Evolutionary conservation across 2,797 vertebrate genomes (phyloP).

Genomic region (Meda fulgida): DNA sequence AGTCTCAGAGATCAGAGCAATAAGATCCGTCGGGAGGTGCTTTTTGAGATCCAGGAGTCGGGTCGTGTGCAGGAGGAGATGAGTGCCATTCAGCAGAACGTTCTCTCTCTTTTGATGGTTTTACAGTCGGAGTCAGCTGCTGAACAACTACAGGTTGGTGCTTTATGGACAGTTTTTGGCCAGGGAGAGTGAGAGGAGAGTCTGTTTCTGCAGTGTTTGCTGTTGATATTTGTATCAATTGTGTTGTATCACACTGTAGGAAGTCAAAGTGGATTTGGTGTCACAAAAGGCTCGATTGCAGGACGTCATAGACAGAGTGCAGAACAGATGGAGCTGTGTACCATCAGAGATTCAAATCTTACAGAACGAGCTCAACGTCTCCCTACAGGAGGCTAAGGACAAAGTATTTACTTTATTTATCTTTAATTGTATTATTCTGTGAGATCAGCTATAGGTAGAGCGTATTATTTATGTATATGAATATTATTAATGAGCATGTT

Average conservation of each 20-base stretch:
- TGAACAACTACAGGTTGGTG: constrained; percentile 76
- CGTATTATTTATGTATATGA: neutral
- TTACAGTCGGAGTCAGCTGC: constrained; percentile 61
- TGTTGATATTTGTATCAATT: neutral
- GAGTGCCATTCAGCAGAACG: constrained; percentile 67
- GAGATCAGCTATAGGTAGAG: neutral
- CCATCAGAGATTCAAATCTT: constrained; percentile 79
- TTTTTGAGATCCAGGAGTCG: constrained; percentile 77
- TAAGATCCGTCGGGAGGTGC: constrained; percentile 69
- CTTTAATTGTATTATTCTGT: neutral
- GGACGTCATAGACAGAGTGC: constrained; percentile 75
- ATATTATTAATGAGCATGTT: neutral
- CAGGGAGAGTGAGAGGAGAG: neutral
- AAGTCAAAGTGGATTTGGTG: constrained; percentile 73
- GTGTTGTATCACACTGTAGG: constrained; percentile 70
- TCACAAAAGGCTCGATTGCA: constrained; percentile 78
- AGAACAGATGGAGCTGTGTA: constrained; percentile 75
- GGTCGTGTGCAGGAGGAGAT: constrained; percentile 75
- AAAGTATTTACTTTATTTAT: constrained; percentile 77
- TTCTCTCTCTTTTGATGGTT: constrained; percentile 56
- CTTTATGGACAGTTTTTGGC: neutral
- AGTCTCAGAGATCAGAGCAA: constrained; percentile 71
- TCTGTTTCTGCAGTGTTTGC: neutral
- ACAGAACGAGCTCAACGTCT: constrained; percentile 77
- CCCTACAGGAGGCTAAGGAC: constrained; percentile 80